These are phyloP conservation scores for Operophtera brumata DNA, from an alignment of 2,888 invertebrate genomes.

Conservation along the genomic window DNA sequence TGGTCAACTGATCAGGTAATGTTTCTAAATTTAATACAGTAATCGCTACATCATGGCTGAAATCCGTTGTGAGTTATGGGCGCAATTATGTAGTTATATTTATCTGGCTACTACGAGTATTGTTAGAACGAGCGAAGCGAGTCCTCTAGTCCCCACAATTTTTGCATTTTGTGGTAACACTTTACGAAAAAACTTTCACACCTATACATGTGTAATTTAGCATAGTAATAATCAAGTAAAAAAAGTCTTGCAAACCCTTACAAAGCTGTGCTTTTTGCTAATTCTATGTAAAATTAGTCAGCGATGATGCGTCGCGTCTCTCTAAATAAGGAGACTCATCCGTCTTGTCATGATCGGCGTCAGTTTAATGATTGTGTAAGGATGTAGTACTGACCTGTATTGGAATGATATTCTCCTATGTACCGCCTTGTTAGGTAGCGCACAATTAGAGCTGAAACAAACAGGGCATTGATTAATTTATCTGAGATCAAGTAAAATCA, in stretches of 20 bases:
- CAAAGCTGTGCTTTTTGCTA: no score
- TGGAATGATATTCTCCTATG: slow-evolving; percentile 90
- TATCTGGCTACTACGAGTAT: no score
- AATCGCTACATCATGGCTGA: no score
- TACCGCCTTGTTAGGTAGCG: slow-evolving; percentile 88
- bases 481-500: not conserved
- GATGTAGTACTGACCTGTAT: slow-evolving; percentile 82
- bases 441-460: slow-evolving; percentile 86
- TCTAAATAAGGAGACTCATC: slow-evolving; percentile 1
- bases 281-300: slow-evolving; percentile 1
- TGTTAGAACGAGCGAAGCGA: no score
- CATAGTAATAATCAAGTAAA: no score
- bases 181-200: no score
- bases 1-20: not conserved
- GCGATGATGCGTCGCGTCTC: not conserved
- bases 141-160: no score
- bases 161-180: no score
- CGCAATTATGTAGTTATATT: no score
- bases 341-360: slow-evolving; percentile 3
- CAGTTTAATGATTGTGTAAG: not conserved
- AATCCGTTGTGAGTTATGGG: no score
- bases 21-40: not conserved
- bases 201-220: no score
- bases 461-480: slow-evolving; percentile 2
- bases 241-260: no score